Percentiles rank a stretch among this genome's conserved stretches.
Evolutionary conservation across 1,140 invertebrate species (phyloP).

Genomic region (Sitodiplosis mosellana): DNA sequence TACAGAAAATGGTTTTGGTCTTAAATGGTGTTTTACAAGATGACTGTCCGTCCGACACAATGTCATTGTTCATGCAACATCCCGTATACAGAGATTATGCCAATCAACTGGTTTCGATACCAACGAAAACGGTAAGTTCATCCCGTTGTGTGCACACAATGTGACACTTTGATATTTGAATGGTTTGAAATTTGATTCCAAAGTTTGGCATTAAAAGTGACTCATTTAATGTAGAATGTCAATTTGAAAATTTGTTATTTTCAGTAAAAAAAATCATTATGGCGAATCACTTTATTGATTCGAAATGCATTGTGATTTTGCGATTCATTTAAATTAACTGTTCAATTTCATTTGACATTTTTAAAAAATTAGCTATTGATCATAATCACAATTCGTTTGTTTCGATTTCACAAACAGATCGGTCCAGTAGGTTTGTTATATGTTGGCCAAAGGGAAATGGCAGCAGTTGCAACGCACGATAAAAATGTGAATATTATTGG

Average conservation of each 20-base stretch:
- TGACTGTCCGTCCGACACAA: slow-evolving; percentile 62
- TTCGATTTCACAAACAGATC: slow-evolving; percentile 30
- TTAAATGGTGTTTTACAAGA: slow-evolving; percentile 71
- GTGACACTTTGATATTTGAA: no score
- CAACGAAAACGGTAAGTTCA: slow-evolving; percentile 23
- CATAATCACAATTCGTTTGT: no score
- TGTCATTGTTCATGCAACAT: slow-evolving; percentile 56
- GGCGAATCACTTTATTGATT: no score
- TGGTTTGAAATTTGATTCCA: no score
- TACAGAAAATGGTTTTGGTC: slow-evolving; percentile 60
- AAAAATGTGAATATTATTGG: slow-evolving; percentile 81
- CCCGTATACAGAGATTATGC: slow-evolving; percentile 71
- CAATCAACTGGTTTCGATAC: slow-evolving; percentile 52
- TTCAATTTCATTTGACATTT: no score
- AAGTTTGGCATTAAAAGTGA: no score
- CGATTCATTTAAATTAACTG: no score
- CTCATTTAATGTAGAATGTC: no score
- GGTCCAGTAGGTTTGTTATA: slow-evolving; percentile 73
- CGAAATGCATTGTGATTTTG: no score
- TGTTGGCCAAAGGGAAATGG: slow-evolving; percentile 77
- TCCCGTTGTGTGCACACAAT: no score
- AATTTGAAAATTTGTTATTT: background rate
- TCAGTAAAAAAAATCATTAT: no score
- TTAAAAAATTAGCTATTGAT: no score
- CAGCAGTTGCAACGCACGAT: slow-evolving; percentile 74